Conservation (phyloP, 2,888 invertebrate genomes). For the Magallana nippona region DNA sequence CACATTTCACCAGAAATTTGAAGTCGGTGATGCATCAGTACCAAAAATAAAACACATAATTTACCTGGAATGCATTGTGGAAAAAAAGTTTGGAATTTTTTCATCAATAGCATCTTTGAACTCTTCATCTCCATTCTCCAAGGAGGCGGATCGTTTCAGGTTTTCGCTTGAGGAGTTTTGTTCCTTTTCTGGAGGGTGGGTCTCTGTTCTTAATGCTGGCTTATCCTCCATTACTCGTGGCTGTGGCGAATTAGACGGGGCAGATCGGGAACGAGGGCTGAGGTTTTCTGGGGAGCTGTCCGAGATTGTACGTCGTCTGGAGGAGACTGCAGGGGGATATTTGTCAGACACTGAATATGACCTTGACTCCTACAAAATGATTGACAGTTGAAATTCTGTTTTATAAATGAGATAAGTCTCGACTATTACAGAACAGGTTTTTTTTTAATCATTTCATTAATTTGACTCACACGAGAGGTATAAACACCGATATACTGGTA, state of each 20-base stretch:
- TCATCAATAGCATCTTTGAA: conserved; percentile 68
- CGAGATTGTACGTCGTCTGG: neutral
- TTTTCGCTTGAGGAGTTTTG: neutral
- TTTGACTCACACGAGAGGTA: no score
- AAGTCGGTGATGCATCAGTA: neutral
- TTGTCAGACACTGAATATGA: conserved; percentile 27
- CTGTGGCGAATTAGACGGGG: neutral
- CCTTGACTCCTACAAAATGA: neutral
- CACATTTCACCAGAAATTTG: neutral
- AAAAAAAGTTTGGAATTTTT: conserved; percentile 70
- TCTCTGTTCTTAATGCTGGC: neutral
- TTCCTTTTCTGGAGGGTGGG: neutral
- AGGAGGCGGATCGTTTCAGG: conserved; percentile 5
- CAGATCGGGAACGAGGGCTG: neutral
- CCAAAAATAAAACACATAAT: neutral
- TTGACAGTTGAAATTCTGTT: neutral
- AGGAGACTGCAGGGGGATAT: neutral
- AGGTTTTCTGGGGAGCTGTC: conserved; percentile 20
- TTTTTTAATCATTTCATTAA: no score
- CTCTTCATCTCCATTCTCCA: conserved; percentile 48
- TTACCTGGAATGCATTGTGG: conserved; percentile 67
- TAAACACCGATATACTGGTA: no score
- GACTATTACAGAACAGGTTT: no score
- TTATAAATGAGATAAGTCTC: neutral
- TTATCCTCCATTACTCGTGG: neutral